Evolutionary conservation across 2,113 vertebrate genomes (phyloP), one percentile per base, ranked within the genome.

Genomic region (Tachysurus fulvidraco): DNA sequence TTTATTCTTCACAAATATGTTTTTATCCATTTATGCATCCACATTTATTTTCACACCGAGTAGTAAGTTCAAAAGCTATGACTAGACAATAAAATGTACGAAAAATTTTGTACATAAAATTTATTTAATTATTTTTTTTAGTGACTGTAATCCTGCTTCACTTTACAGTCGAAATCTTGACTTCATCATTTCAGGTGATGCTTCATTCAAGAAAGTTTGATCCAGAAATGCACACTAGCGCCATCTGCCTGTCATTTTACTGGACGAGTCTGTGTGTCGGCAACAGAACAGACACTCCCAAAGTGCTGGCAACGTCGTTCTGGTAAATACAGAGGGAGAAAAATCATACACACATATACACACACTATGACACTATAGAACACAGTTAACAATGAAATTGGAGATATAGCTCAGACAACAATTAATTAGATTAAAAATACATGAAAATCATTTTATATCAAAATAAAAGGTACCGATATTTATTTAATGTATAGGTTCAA

Each of bases 231-330:
- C 9, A 44, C 10, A 23, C 16, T 36, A 81, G 19, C 25, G 30
- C 0, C 10, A 13, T 5, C 7, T 28, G 7, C 64, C 9, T 28
- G 81, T 44, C 16, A 44, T 30, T 30, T 65, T 83, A 79, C 30
- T 78, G 12, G 23, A 94, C 3, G 23, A 92, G 44, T 21, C 89
- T 91, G 86, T 94, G 86, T 44, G 88, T 91, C 0, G 94, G 93
- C 86, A 95, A 85, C 65, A 93, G 91, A 0, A 81, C 81, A 52
- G 16, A 90, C n/a, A 93, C 94, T 0, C 91, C 92, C 2, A 94
- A 77, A 16, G 12, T 91, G 74, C 86, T 89, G 2, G 92, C 95
- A 57, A 91, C 91, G 1, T 93, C 86, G 17, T 95, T 95, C 95
- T 95, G 91, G 30, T 87, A 81, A 87, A 88, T 10, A 71, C 79